Conservation (phyloP, 2,797 vertebrate genomes). For the Pseudomugil tenellus region DNA sequence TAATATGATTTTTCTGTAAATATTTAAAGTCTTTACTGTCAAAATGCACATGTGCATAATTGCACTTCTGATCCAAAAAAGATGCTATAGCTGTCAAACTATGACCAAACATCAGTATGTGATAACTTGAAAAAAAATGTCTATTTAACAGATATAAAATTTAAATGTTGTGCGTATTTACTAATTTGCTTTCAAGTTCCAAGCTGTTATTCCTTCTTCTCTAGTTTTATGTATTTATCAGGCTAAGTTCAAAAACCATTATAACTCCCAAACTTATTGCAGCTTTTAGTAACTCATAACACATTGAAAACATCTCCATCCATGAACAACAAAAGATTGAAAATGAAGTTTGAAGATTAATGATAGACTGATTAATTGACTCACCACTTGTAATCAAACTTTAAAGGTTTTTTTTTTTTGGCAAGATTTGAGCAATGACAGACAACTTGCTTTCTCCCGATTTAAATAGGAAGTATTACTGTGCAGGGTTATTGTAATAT, state of each 20-base stretch:
- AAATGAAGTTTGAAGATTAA: no score
- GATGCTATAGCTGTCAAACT: no score
- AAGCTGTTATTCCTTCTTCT: background rate
- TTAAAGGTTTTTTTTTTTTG: background rate
- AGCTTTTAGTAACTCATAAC: background rate
- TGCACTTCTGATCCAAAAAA: no score
- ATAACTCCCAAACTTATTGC: background rate
- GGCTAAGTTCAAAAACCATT: background rate
- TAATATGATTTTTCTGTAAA: no score
- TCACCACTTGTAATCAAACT: background rate
- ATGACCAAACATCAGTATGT: no score
- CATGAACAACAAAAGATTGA: no score
- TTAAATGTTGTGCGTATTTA: no score
- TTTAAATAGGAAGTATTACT: conserved; percentile 4
- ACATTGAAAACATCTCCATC: background rate
- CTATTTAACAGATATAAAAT: no score
- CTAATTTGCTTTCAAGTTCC: background rate
- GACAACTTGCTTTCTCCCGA: background rate
- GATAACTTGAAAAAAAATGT: no score
- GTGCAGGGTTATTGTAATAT: background rate
- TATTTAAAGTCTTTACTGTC: no score
- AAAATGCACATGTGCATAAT: no score
- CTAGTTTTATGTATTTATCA: background rate
- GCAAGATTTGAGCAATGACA: background rate
- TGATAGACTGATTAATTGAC: background rate